Evolutionary conservation across 2,797 vertebrate genomes (phyloP), one percentile per base, ranked within the genome.

Genomic region (Leptatherina wallacei): DNA sequence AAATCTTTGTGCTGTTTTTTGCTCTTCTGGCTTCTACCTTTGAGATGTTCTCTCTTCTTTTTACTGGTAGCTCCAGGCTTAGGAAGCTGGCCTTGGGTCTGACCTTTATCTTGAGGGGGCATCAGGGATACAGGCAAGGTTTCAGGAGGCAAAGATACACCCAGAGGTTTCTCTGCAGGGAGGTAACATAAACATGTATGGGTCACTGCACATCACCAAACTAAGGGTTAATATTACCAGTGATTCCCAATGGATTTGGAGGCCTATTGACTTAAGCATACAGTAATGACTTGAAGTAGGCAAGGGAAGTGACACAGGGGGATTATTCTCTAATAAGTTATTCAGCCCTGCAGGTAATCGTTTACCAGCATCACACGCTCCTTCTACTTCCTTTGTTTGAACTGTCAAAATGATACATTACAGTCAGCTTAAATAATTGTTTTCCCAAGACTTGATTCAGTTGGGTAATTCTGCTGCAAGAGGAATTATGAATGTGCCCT

Each of bases 101-200:
- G 79, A 64, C 4, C 51, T 1, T 32, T 65, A 58, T 55, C 47
- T 44, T 63, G 55, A n/a, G 35, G 60, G 36, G 64, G 30, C 49
- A 54, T 51, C 58, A 51, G 27, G 22, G 73, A 68, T 32, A 33
- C 38, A 1, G 49, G 38, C 4, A 16, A 22, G 59, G 67, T 68
- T 51, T 81, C 83, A 38, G 75, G 69, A 47, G 68, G 55, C 56
- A 75, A 42, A 27, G 65, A 59, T 10, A 24, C 55, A 36, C 36
- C 65, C 62, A 78, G 60, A 67, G 24, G 72, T 78, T 95, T 95
- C 73, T 84, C 96, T 97, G 94, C 42, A 82, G 63, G 82, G 56
- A 80, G 60, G 61, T n/a, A 57, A 61, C n/a, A 70, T 47, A 77
- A 72, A 84, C 63, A 81, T 61, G 13, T 58, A 52, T 20, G 42